Base-by-base conservation (phyloP, 2,888 invertebrate genomes). In the Epirrhoe alternata region DNA sequence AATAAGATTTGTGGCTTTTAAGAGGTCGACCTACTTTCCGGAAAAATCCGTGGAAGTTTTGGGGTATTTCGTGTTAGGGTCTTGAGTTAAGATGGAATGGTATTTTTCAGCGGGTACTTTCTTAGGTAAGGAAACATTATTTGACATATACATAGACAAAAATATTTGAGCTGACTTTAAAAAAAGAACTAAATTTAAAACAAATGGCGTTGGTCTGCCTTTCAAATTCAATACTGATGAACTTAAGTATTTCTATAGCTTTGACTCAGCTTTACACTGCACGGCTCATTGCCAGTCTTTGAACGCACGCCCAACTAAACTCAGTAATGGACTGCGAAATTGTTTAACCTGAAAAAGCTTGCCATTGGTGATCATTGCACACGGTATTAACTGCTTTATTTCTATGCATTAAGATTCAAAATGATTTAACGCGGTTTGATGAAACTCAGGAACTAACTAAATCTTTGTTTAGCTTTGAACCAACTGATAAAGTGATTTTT, bases 321-420 rank as follows among this genome's bases (percentile, higher is more conserved):
- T n/a, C 60, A 54, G 68, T 58, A 72, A 72, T 68, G 68, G 66
- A 57, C 69, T 72, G 69, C 69, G 68, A 72, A 70, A 72, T 69
- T 66, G 68, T 70, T 70, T 70, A 68, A 70, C 33, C 56, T 58
- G 47, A 7, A 33, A 6, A 33, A 0, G 5, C 52, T 31, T 30
- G 30, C 33, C 57, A 57, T 17, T 47, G 38, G 16, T 4, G 0
- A 47, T 14, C 6, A 5, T 6, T 4, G 10, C 16, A 16, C 12
- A 57, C 30, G 0, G 7, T 5, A 10, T 38, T 17, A 31, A 17
- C 6, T 33, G n/a, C 17, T 33, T 42, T 56, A 42, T n/a, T 0
- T 1, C 14, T 5, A 52, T 35, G 5, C 3, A 4, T 16, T 42
- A 14, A 6, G 51, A 30, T 16, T 16, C 12, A 52, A 16, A 24